Percentiles rank a stretch among this genome's conserved stretches.
Conservation (phyloP, 2,888 invertebrate species). For the Hyppa rectilinea region DNA sequence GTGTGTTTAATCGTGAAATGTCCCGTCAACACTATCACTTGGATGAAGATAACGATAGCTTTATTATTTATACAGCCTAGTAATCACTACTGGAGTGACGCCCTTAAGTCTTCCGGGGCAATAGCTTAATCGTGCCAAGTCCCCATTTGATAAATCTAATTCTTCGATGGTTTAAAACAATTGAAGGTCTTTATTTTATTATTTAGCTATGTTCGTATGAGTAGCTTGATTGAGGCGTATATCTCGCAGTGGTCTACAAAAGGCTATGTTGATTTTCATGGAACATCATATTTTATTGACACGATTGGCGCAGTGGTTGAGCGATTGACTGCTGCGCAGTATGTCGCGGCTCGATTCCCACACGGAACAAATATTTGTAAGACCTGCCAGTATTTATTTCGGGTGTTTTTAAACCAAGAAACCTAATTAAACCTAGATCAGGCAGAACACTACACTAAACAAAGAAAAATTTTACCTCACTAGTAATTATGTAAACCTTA, state of each 20-base stretch:
- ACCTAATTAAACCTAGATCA: too few species aligned
- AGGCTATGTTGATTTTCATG: not conserved
- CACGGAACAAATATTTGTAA: too few species aligned
- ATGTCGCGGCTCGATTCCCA: too few species aligned
- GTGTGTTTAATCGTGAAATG: constrained; percentile 21
- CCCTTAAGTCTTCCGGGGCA: constrained; percentile 18
- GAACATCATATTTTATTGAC: too few species aligned
- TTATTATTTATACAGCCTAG: not conserved
- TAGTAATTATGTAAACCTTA: too few species aligned
- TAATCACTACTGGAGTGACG: constrained; percentile 19
- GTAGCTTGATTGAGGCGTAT: not conserved
- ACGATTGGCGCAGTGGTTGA: too few species aligned
- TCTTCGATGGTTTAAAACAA: constrained; percentile 13
- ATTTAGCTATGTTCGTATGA: not conserved
- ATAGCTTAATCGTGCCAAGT: constrained; percentile 19
- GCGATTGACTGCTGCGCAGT: too few species aligned
- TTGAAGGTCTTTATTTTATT: constrained; percentile 15
- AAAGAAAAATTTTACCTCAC: too few species aligned
- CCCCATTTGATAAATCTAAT: constrained; percentile 30
- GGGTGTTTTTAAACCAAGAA: too few species aligned
- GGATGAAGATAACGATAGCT: not conserved
- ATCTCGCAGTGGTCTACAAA: not conserved
- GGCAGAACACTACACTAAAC: too few species aligned
- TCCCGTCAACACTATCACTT: constrained; percentile 28
- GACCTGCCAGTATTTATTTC: too few species aligned